These are phyloP conservation scores for Thaumatotibia leucotreta DNA, from an alignment of 1,140 invertebrate species.

Conservation along the genomic window DNA sequence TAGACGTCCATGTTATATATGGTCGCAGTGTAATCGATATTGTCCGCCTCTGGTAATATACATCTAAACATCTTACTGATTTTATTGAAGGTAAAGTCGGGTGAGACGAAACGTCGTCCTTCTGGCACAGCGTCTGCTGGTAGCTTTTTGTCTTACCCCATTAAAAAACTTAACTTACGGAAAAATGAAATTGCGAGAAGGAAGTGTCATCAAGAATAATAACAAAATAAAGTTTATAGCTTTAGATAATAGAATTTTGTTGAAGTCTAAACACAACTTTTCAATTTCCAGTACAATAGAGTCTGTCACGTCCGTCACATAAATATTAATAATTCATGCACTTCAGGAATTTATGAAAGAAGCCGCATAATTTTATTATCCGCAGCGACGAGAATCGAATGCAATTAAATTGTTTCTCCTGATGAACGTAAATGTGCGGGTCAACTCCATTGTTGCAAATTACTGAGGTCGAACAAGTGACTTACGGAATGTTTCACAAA, in stretches of 20 bases:
- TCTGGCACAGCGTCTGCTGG: too few species aligned
- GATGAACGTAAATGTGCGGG: neutral
- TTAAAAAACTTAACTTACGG: too few species aligned
- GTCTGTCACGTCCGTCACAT: constrained; percentile 2
- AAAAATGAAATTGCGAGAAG: too few species aligned
- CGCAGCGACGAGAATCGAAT: neutral
- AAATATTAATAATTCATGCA: constrained; percentile 13
- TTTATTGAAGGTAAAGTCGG: neutral
- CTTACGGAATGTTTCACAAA: too few species aligned
- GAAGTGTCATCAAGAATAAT: too few species aligned
- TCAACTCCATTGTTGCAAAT: neutral
- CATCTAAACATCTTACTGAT: neutral
- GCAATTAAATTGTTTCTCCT: neutral
- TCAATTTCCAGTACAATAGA: neutral
- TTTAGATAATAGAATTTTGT: neutral
- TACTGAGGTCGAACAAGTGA: too few species aligned
- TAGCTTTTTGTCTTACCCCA: too few species aligned
- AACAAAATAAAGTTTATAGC: too few species aligned
- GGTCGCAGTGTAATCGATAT: too few species aligned
- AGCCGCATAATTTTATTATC: constrained; percentile 6
- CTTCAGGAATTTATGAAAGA: constrained; percentile 6
- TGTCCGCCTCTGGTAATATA: neutral
- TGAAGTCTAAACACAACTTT: neutral
- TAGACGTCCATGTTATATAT: too few species aligned
- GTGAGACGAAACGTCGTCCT: too few species aligned